Evolutionary conservation across 2,888 invertebrate species (phyloP).

Genomic region (Tipula unca): DNA sequence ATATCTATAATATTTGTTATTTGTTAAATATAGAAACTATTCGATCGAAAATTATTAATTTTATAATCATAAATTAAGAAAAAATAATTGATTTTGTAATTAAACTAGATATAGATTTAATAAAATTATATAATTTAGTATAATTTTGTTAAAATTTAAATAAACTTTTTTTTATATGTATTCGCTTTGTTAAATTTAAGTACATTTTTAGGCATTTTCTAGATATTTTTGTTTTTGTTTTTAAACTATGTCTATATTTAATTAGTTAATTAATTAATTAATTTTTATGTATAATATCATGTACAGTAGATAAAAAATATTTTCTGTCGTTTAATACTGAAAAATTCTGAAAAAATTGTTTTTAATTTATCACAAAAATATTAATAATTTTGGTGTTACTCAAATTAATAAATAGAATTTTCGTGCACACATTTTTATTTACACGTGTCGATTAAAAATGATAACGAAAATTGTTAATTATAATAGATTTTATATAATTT

Average conservation of each 20-base stretch:
- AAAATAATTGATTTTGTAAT: background rate
- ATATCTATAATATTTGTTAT: background rate
- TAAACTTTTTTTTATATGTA: background rate
- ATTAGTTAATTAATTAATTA: background rate
- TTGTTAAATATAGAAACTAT: background rate
- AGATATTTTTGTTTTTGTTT: background rate
- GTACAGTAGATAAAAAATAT: background rate
- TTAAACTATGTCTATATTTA: background rate
- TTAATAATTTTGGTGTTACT: background rate
- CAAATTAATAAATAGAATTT: background rate
- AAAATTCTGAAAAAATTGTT: background rate
- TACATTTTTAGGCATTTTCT: constrained; percentile 8
- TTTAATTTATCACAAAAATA: constrained; percentile 1
- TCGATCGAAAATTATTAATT: background rate
- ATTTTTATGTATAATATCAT: background rate
- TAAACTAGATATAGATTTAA: background rate
- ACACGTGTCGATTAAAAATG: background rate
- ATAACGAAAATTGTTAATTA: background rate
- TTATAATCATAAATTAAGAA: background rate
- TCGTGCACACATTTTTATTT: background rate
- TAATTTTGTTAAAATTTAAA: background rate
- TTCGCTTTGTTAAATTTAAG: background rate
- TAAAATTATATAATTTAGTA: background rate
- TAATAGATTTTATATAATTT: background rate
- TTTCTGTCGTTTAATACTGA: background rate